Evolutionary conservation across 2,888 invertebrate species (phyloP).

Genomic region (Drosophila robusta): DNA sequence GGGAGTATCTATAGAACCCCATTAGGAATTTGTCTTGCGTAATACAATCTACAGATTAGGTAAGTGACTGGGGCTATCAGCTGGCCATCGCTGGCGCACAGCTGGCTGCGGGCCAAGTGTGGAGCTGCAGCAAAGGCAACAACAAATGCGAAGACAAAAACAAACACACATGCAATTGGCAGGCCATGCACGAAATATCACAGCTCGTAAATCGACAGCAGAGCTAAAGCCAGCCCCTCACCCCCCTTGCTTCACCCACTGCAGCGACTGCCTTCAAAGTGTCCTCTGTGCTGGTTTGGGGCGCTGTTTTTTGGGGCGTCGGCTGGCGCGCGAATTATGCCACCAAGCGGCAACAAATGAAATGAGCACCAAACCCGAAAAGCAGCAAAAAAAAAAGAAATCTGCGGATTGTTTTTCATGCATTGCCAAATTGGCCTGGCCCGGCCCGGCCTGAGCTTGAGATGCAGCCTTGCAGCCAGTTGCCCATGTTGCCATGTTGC

Average conservation of each 20-base stretch:
- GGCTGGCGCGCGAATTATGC: conserved; percentile 73
- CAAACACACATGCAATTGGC: conserved; percentile 54
- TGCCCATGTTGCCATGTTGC: conserved; percentile 50
- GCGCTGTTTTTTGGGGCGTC: conserved; percentile 57
- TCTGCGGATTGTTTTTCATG: conserved; percentile 43
- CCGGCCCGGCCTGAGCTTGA: conserved; percentile 22
- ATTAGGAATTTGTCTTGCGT: conserved; percentile 18
- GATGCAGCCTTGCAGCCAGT: conserved; percentile 57
- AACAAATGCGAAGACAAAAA: conserved; percentile 20
- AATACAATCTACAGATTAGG: conserved; percentile 25
- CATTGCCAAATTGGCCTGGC: conserved; percentile 62
- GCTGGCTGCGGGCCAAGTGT: conserved; percentile 45
- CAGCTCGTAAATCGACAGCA: conserved; percentile 73
- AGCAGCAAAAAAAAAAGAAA: conserved; percentile 26
- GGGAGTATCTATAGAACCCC: background rate
- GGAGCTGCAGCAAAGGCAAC: conserved; percentile 3
- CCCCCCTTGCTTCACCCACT: background rate
- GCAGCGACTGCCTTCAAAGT: conserved; percentile 20
- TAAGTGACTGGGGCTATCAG: conserved; percentile 51
- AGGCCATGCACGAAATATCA: conserved; percentile 68
- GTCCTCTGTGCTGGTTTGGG: conserved; percentile 34
- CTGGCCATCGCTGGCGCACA: conserved; percentile 59
- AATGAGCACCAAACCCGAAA: conserved; percentile 39
- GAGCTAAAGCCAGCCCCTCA: conserved; percentile 5
- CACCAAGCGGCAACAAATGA: conserved; percentile 61